A percentile compares a stretch with the other conserved stretches of the same genome.
These are phyloP conservation scores for Lepilemur ruficaudatus DNA, from an alignment of 2,797 vertebrate species.

Conservation along the genomic window DNA sequence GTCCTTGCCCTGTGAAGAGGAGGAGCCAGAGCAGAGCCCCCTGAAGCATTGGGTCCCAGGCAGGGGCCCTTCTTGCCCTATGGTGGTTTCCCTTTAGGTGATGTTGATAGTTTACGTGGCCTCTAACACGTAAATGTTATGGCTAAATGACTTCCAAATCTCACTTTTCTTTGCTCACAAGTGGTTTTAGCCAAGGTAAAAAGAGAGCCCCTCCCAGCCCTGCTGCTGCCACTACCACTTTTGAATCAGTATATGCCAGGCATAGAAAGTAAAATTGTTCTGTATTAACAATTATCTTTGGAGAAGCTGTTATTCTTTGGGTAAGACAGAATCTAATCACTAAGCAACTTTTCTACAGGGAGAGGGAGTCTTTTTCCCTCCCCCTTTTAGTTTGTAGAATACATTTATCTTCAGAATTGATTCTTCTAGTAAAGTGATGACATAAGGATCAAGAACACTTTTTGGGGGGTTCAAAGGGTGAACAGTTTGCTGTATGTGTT, in stretches of 20 bases:
- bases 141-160: neutral
- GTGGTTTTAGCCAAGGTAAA: neutral
- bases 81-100: neutral
- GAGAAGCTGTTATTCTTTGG: slow-evolving; percentile 33
- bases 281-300: neutral
- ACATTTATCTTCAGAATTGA: neutral
- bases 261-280: neutral
- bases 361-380: neutral
- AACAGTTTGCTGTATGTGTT: neutral
- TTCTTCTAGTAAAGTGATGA: neutral
- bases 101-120: neutral
- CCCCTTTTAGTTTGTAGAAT: neutral
- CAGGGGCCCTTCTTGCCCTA: too few species aligned
- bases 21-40: neutral
- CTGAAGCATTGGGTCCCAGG: neutral
- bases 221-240: neutral
- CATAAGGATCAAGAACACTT: neutral
- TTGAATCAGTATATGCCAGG: neutral
- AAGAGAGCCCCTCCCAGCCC: neutral
- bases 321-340: neutral
- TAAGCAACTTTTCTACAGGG: neutral
- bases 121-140: neutral
- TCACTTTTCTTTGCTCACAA: neutral
- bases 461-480: neutral
- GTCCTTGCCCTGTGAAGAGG: neutral